These are phyloP conservation scores for Gobio occitaniae DNA, from an alignment of 2,797 vertebrate genomes.

Conservation along the genomic window DNA sequence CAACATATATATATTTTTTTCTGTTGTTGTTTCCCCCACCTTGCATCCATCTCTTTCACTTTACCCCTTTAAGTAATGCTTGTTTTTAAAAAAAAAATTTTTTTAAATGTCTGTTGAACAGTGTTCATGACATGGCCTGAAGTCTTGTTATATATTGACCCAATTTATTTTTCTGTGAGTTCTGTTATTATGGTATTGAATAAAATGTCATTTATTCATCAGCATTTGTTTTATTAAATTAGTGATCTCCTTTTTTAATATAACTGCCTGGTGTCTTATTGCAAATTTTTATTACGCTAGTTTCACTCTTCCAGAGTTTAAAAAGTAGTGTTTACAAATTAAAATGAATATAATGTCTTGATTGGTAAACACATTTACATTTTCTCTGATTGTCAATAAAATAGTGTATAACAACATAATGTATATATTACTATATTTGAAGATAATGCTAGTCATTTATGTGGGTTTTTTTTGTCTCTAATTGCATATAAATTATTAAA, in stretches of 20 bases:
- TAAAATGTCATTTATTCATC: constrained; percentile 1
- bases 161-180: background rate
- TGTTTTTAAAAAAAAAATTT: background rate
- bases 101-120: background rate
- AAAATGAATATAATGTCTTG: background rate
- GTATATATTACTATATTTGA: background rate
- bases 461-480: background rate
- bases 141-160: background rate
- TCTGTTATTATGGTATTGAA: background rate
- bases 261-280: constrained; percentile 9
- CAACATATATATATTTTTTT: background rate
- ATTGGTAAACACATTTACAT: background rate
- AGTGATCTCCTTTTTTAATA: constrained; percentile 7
- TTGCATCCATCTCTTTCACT: background rate
- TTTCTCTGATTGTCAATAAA: background rate
- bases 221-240: constrained; percentile 25
- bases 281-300: background rate
- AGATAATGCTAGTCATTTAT: background rate
- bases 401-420: background rate
- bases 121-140: background rate
- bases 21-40: background rate
- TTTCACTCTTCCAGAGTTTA: background rate
- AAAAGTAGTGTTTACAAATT: background rate
- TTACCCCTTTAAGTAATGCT: background rate
- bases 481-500: background rate